These are phyloP conservation scores for Melanostoma scalare DNA, from an alignment of 2,888 invertebrate species.

Conservation along the genomic window DNA sequence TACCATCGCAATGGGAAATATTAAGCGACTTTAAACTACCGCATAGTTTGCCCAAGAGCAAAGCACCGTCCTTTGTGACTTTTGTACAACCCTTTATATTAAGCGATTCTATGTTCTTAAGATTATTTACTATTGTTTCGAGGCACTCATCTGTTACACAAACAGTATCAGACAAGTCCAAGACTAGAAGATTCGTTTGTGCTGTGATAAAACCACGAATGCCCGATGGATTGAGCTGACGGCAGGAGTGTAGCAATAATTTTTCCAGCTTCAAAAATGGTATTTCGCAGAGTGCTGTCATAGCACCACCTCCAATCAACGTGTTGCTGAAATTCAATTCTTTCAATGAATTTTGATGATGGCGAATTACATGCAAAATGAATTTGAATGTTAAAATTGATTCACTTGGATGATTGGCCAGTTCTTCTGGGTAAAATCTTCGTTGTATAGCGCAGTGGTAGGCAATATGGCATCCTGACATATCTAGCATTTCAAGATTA, in stretches of 20 bases:
- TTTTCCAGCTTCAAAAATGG: constrained; percentile 79
- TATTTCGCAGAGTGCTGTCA: constrained; percentile 84
- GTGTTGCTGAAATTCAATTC: constrained; percentile 87
- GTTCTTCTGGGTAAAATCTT: constrained; percentile 85
- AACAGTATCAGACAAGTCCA: constrained; percentile 86
- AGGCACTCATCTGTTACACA: constrained; percentile 87
- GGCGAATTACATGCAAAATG: constrained; percentile 84
- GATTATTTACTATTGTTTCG: constrained; percentile 84
- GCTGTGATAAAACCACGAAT: constrained; percentile 76
- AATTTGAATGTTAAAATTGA: constrained; percentile 88
- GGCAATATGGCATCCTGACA: constrained; percentile 87
- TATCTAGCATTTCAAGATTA: constrained; percentile 84
- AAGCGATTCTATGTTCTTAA: constrained; percentile 84
- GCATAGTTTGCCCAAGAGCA: constrained; percentile 83
- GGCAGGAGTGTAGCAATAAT: constrained; percentile 77
- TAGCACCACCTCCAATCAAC: constrained; percentile 85
- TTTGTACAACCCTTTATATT: constrained; percentile 86
- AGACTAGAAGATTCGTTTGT: constrained; percentile 84
- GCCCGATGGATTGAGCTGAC: constrained; percentile 77
- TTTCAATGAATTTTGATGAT: constrained; percentile 84
- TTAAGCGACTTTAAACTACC: constrained; percentile 85
- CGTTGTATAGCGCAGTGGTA: constrained; percentile 87
- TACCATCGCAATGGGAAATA: constrained; percentile 86
- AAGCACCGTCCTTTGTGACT: constrained; percentile 85
- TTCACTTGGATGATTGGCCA: constrained; percentile 84